Evolutionary conservation across 2,113 vertebrate genomes (phyloP).

Genomic region (Speoplatyrhinus poulsoni): DNA sequence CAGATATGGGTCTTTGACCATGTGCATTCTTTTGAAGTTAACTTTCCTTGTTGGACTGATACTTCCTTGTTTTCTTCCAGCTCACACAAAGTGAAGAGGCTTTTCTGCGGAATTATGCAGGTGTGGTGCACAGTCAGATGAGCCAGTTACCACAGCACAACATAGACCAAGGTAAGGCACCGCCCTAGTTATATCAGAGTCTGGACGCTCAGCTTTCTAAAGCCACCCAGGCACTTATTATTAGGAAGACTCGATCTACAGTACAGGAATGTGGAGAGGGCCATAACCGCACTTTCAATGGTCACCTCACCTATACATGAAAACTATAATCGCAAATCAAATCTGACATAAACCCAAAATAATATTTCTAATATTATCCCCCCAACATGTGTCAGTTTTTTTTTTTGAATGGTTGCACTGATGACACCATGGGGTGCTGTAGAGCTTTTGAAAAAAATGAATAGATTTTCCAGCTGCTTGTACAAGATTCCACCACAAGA

Average conservation of each 20-base stretch:
- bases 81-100: conserved; percentile 95
- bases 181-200: not conserved
- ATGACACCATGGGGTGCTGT: conserved; percentile 42
- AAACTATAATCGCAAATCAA: too few species aligned
- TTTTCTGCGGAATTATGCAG: conserved; percentile 93
- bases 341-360: too few species aligned
- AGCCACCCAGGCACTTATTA: too few species aligned
- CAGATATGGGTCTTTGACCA: not conserved
- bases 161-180: conserved; percentile 91
- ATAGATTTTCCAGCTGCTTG: not conserved
- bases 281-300: too few species aligned
- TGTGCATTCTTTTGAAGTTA: not conserved
- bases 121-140: conserved; percentile 96
- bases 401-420: not conserved
- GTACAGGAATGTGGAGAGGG: too few species aligned
- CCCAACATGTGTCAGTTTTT: too few species aligned
- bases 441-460: conserved; percentile 15
- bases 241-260: too few species aligned
- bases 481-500: conserved; percentile 53
- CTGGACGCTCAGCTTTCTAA: too few species aligned
- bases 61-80: conserved; percentile 63
- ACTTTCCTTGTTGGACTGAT: not conserved
- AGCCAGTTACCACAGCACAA: conserved; percentile 97
- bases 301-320: too few species aligned
- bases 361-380: too few species aligned